phyloP scores from a whole-genome alignment of 2,888 invertebrate species.

The Rhagonycha lutea region DNA sequence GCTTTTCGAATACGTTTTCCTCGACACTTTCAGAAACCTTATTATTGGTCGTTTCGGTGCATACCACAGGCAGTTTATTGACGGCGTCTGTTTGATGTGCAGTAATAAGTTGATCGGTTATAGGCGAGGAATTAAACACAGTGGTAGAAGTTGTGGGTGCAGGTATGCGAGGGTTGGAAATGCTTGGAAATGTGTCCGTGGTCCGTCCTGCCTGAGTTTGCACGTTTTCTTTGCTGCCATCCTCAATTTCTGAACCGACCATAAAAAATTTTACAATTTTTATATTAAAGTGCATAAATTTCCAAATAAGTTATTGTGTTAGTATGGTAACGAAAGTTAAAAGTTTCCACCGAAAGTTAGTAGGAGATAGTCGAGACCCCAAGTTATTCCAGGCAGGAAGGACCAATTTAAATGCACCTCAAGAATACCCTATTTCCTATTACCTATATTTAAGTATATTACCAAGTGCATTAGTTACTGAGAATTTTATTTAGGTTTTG shows the following conservation, averaged over 20 bases:
- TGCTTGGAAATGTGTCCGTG: slow-evolving; percentile 51
- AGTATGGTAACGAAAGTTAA: slow-evolving; percentile 50
- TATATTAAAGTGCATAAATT: slow-evolving; percentile 42
- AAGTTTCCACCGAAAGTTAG: slow-evolving; percentile 50
- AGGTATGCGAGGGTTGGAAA: slow-evolving; percentile 50
- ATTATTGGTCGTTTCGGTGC: slow-evolving; percentile 21
- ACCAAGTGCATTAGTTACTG: slow-evolving; percentile 28
- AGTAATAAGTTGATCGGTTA: slow-evolving; percentile 36
- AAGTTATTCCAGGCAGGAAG: slow-evolving; percentile 55
- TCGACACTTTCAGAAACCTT: slow-evolving; percentile 17
- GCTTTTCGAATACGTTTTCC: slow-evolving; percentile 40
- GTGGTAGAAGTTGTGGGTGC: slow-evolving; percentile 52
- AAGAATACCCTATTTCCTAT: slow-evolving; percentile 41
- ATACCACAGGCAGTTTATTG: slow-evolving; percentile 32
- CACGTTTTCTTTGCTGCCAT: slow-evolving; percentile 53
- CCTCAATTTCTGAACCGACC: slow-evolving; percentile 55
- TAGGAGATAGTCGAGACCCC: slow-evolving; percentile 50
- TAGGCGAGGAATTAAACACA: slow-evolving; percentile 42
- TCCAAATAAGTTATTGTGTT: slow-evolving; percentile 47
- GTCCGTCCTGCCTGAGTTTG: slow-evolving; percentile 56
- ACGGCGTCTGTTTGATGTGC: slow-evolving; percentile 34
- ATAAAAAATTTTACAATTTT: slow-evolving; percentile 52
- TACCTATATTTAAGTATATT: slow-evolving; percentile 18
- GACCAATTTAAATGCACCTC: slow-evolving; percentile 53
- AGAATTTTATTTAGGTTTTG: slow-evolving; percentile 29